Evolutionary conservation across 2,888 invertebrate genomes (phyloP).

Genomic region (Emmelina monodactyla): DNA sequence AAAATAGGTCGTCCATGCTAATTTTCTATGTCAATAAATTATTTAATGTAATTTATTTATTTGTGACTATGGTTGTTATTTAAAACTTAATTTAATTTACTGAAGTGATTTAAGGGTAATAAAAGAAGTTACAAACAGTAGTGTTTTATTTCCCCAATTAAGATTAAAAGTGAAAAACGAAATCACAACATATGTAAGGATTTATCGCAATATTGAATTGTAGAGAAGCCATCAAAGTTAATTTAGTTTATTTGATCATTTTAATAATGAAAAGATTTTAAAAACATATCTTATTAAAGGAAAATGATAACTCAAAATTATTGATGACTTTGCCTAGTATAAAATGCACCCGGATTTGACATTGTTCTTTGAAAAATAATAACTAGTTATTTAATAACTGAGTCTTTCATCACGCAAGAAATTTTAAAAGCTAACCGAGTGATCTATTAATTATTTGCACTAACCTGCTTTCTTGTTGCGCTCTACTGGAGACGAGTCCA

Average conservation of each 20-base stretch:
- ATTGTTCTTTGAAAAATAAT: too few relatives aligned
- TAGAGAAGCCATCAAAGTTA: neutral
- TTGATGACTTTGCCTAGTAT: too few relatives aligned
- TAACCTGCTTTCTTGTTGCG: constrained; percentile 50
- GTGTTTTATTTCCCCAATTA: constrained; percentile 38
- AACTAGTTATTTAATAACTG: too few relatives aligned
- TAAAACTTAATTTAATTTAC: constrained; percentile 48
- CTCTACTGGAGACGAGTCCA: constrained; percentile 50
- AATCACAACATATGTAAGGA: neutral
- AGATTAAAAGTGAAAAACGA: neutral
- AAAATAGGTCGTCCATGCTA: constrained; percentile 39
- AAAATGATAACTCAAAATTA: too few relatives aligned
- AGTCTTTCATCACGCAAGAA: too few relatives aligned
- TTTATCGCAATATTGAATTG: neutral
- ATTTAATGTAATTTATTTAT: constrained; percentile 63
- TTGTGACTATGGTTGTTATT: constrained; percentile 53
- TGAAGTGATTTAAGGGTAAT: constrained; percentile 48
- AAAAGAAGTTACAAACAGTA: constrained; percentile 38
- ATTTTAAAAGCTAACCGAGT: too few relatives aligned
- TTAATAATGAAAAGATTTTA: too few relatives aligned
- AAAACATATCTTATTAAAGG: too few relatives aligned
- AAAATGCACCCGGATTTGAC: too few relatives aligned
- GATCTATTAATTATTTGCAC: constrained; percentile 31
- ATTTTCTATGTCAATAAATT: constrained; percentile 60
- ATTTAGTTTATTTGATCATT: neutral